These are phyloP conservation scores for Chirona hameri DNA, from an alignment of 2,888 invertebrate genomes.

Conservation along the genomic window DNA sequence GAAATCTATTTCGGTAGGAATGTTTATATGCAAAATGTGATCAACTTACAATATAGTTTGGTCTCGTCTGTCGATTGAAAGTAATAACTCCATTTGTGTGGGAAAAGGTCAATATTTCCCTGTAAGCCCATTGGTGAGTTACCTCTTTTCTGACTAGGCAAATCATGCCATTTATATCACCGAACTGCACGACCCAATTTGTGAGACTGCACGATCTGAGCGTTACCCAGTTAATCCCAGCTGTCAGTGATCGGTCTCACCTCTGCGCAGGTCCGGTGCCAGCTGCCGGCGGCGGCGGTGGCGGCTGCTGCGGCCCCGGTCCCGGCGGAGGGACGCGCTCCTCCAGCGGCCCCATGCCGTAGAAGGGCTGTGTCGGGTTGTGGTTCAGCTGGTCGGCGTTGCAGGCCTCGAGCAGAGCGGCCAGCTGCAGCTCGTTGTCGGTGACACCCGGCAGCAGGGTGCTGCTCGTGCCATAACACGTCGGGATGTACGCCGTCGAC, in stretches of 20 bases:
- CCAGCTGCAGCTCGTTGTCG: conserved; percentile 25
- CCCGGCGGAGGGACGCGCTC: not conserved
- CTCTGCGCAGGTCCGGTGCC: not conserved
- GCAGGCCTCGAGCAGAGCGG: conserved; percentile 29
- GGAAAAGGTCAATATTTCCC: too few relatives aligned
- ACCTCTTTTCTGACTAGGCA: too few relatives aligned
- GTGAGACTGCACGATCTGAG: too few relatives aligned
- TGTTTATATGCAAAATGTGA: too few relatives aligned
- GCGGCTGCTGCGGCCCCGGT: not conserved
- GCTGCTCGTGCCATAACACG: conserved; percentile 6
- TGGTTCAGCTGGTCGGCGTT: conserved; percentile 23
- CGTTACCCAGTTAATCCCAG: not conserved
- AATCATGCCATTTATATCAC: too few relatives aligned
- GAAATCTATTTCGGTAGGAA: too few relatives aligned
- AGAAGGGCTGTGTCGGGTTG: not conserved
- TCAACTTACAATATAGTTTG: too few relatives aligned
- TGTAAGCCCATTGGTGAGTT: too few relatives aligned
- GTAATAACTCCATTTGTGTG: too few relatives aligned
- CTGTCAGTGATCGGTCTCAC: not conserved
- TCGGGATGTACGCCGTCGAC: conserved; percentile 22
- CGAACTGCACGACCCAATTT: too few relatives aligned
- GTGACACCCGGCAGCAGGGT: conserved; percentile 13
- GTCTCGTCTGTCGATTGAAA: too few relatives aligned
- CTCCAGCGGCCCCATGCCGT: not conserved
- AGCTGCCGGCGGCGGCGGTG: not conserved